These are phyloP conservation scores for Calycopis cecrops DNA, from an alignment of 1,140 invertebrate species.

Conservation along the genomic window DNA sequence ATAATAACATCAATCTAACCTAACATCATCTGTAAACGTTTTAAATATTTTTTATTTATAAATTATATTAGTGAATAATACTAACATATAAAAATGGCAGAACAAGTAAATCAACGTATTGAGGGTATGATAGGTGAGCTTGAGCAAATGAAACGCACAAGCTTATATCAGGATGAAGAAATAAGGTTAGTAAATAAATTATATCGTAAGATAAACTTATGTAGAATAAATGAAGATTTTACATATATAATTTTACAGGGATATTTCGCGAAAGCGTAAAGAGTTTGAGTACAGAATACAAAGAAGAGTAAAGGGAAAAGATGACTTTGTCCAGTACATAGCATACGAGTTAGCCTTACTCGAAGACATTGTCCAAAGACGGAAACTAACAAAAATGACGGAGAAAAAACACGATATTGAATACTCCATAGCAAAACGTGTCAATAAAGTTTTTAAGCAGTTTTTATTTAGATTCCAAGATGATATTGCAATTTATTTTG, in stretches of 20 bases:
- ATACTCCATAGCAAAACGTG: slow-evolving; percentile 77
- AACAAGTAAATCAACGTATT: slow-evolving; percentile 82
- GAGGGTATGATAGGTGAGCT: slow-evolving; percentile 84
- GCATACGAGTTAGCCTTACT: slow-evolving; percentile 83
- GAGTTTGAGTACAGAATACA: slow-evolving; percentile 84
- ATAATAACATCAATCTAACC: too few species aligned
- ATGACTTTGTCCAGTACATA: slow-evolving; percentile 84
- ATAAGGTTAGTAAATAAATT: slow-evolving; percentile 72
- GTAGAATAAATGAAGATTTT: slow-evolving; percentile 27
- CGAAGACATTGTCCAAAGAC: slow-evolving; percentile 77
- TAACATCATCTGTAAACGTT: background rate
- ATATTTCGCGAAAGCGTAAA: slow-evolving; percentile 81
- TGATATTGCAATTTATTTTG: slow-evolving; percentile 82
- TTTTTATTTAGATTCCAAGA: slow-evolving; percentile 78
- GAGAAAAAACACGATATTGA: slow-evolving; percentile 82
- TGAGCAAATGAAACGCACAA: slow-evolving; percentile 82
- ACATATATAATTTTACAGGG: slow-evolving; percentile 60
- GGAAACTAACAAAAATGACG: slow-evolving; percentile 74
- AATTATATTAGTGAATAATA: slow-evolving; percentile 13
- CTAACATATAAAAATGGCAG: slow-evolving; percentile 78
- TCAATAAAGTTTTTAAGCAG: slow-evolving; percentile 80
- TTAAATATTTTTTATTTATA: background rate
- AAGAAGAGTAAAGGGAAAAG: slow-evolving; percentile 79
- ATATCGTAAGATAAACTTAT: slow-evolving; percentile 6
- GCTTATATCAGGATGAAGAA: slow-evolving; percentile 81